Evolutionary conservation across 2,888 invertebrate species (phyloP), one percentile per base, ranked within the genome.

Genomic region (Chorisops tibialis): DNA sequence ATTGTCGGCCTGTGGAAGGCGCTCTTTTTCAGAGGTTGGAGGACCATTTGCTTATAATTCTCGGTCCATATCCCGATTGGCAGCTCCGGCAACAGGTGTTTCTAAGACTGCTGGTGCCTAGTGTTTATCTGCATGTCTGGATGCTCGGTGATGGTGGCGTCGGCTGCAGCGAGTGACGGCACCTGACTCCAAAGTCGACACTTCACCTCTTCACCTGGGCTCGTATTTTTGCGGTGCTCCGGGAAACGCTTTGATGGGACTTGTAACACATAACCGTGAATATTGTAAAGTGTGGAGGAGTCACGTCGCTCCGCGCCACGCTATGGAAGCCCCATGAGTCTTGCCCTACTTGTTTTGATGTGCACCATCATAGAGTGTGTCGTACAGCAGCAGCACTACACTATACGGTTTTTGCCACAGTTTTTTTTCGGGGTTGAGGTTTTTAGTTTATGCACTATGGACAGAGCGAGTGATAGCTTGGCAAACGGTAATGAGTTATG

Each of bases 31-130:
- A n/a, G n/a, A n/a, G n/a, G n/a, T n/a, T n/a, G n/a, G n/a, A n/a
- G n/a, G n/a, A n/a, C n/a, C n/a, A n/a, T n/a, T n/a, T n/a, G n/a
- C n/a, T n/a, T n/a, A n/a, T n/a, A n/a, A n/a, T n/a, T n/a, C n/a
- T n/a, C n/a, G n/a, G n/a, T n/a, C n/a, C n/a, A n/a, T n/a, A n/a
- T n/a, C n/a, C n/a, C n/a, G n/a, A n/a, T n/a, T n/a, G n/a, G n/a
- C n/a, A n/a, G n/a, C n/a, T n/a, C n/a, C n/a, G n/a, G n/a, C 63
- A 63, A 59, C 59, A 59, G 54, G 59, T 59, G 58, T 63, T 63
- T 59, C 52, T 47, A 47, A 35, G 59, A 59, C 7, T 49, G 22
- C 22, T 18, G 50, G 62, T 39, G 24, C n/a, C 59, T 51, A 47
- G 49, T 62, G 59, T 59, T 63, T 63, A 54, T 59, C 41, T 63